phyloP scores from a whole-genome alignment of 2,888 invertebrate genomes.

The Calameuta idolon region DNA sequence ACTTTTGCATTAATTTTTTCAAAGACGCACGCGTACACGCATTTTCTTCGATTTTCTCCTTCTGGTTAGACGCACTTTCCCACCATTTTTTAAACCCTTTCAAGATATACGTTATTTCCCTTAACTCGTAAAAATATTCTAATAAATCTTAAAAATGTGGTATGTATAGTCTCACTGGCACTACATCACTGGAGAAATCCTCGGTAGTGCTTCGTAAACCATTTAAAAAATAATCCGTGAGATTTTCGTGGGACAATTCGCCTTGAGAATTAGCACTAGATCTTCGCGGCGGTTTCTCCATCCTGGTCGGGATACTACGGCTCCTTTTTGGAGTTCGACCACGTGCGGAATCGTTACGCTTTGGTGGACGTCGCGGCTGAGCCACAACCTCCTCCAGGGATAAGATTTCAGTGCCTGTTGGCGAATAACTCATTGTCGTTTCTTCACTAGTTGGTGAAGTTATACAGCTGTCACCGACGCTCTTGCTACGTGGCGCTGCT shows the following conservation, averaged over 20 bases:
- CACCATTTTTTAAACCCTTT: too few species aligned
- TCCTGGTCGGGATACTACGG: slow-evolving; percentile 40
- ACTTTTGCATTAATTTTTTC: slow-evolving; percentile 15
- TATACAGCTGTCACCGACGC: slow-evolving; percentile 58
- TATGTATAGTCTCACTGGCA: slow-evolving; percentile 51
- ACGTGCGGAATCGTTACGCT: neutral
- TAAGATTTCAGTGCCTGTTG: slow-evolving; percentile 56
- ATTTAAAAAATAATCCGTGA: slow-evolving; percentile 35
- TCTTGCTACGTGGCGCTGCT: slow-evolving; percentile 48
- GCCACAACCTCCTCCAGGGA: slow-evolving; percentile 52
- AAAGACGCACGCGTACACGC: neutral
- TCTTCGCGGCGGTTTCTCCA: slow-evolving; percentile 37
- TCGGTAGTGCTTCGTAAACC: slow-evolving; percentile 27
- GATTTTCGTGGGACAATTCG: slow-evolving; percentile 25
- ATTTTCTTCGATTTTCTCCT: too few species aligned
- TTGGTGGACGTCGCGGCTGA: too few species aligned
- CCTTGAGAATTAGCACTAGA: too few species aligned
- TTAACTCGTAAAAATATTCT: slow-evolving; percentile 45
- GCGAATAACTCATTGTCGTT: slow-evolving; percentile 54
- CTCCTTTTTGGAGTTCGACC: slow-evolving; percentile 28
- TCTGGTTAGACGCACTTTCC: too few species aligned
- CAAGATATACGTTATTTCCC: neutral
- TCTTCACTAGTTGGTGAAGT: slow-evolving; percentile 60
- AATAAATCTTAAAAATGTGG: slow-evolving; percentile 50
- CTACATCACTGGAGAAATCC: slow-evolving; percentile 31